Percentiles rank a stretch among this genome's conserved stretches.
Evolutionary conservation across 2,113 vertebrate species (phyloP).

Genomic region (Scomber scombrus): DNA sequence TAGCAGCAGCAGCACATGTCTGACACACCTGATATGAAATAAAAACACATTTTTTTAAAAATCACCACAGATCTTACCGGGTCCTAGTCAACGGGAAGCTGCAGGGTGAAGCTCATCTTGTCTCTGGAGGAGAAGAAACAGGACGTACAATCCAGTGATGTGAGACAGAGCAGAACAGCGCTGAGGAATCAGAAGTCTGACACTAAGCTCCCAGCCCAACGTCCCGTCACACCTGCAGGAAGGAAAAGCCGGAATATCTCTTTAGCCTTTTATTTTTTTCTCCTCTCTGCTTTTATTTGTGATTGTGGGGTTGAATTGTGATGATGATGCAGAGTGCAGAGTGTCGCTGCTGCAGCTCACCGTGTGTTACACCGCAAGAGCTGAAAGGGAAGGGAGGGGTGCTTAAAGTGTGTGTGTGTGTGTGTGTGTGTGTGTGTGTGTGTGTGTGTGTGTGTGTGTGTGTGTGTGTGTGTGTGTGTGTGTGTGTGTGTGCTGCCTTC

Average conservation of each 20-base stretch:
- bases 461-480: not conserved
- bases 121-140: slow-evolving; percentile 36
- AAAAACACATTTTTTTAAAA: not conserved
- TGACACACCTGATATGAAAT: not conserved
- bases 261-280: not conserved
- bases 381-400: slow-evolving; percentile 24
- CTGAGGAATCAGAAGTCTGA: not conserved
- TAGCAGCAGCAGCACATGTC: not conserved
- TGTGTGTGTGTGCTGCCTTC: not conserved
- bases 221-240: fast-evolving
- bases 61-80: slow-evolving; percentile 51
- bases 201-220: fast-evolving
- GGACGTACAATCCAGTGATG: not conserved
- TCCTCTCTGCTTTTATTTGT: not conserved
- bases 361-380: slow-evolving; percentile 53
- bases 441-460: slow-evolving; percentile 23
- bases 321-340: slow-evolving; percentile 53
- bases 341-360: slow-evolving; percentile 61
- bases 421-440: slow-evolving; percentile 39
- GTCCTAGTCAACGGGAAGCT: slow-evolving; percentile 55
- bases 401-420: slow-evolving; percentile 16
- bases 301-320: not conserved
- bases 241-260: not conserved
- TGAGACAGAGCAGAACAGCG: fast-evolving
- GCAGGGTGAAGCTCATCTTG: slow-evolving; percentile 55